These are phyloP conservation scores for Alloscopus bannaensis DNA, from an alignment of 2,888 invertebrate species.

Conservation along the genomic window DNA sequence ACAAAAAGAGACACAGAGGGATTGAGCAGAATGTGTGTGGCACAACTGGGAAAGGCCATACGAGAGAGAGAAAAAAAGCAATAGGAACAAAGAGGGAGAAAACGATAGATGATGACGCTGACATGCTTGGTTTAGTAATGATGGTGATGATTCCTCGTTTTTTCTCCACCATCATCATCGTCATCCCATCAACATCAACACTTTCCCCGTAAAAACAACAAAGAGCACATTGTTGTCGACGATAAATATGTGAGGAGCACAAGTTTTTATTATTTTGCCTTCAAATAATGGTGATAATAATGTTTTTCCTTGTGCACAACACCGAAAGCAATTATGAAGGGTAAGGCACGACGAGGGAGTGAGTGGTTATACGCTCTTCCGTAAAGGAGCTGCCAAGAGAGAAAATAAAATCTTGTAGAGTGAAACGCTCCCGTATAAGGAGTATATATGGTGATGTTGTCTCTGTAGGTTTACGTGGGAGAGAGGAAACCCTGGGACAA, in stretches of 20 bases:
- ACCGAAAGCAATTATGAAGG: conserved; percentile 18
- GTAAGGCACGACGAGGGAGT: conserved; percentile 8
- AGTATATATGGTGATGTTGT: background rate
- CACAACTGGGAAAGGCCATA: conserved; percentile 23
- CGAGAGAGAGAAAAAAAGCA: background rate
- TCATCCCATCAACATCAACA: background rate
- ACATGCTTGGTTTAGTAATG: conserved; percentile 52
- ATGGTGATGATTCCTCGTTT: conserved; percentile 30
- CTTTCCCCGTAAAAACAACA: conserved; percentile 16
- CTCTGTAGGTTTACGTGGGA: background rate
- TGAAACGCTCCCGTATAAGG: no score
- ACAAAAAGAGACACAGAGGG: conserved; percentile 25
- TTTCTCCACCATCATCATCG: conserved; percentile 20
- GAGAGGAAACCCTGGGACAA: conserved; percentile 38
- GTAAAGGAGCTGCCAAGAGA: background rate
- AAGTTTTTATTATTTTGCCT: conserved; percentile 19
- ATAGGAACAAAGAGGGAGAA: conserved; percentile 13
- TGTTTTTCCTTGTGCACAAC: conserved; percentile 13
- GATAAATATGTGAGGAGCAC: background rate
- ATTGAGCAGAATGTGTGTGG: no score
- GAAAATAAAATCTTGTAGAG: background rate
- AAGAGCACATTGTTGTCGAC: conserved; percentile 20
- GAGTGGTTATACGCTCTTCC: background rate
- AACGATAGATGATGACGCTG: conserved; percentile 36
- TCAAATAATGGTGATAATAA: conserved; percentile 19